Evolutionary conservation across 2,113 vertebrate species (phyloP).

Genomic region (Eretmodus cyanostictus): DNA sequence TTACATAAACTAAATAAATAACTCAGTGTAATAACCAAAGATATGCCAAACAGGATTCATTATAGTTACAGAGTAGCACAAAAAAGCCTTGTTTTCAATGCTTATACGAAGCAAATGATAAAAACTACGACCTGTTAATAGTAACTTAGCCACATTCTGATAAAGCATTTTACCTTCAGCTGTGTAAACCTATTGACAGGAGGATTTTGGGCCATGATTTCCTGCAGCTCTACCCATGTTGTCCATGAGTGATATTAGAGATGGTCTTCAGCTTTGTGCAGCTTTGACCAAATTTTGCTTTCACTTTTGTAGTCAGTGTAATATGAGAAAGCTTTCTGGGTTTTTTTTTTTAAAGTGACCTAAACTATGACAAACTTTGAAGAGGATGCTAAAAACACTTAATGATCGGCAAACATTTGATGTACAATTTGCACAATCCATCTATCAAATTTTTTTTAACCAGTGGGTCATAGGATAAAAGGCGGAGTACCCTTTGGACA

Average conservation of each 20-base stretch:
- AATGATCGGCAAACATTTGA: neutral
- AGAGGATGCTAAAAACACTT: neutral
- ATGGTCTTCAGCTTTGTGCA: neutral
- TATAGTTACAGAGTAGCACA: neutral
- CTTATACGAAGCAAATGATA: neutral
- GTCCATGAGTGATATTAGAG: neutral
- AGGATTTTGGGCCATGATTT: neutral
- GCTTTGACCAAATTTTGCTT: neutral
- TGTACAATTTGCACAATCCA: neutral
- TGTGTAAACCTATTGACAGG: neutral
- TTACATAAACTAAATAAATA: neutral
- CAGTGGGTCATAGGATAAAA: neutral
- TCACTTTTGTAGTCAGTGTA: neutral
- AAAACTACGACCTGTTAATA: neutral
- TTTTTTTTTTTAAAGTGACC: accelerated
- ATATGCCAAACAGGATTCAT: neutral
- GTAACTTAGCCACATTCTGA: neutral
- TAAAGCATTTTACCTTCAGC: neutral
- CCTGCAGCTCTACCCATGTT: neutral
- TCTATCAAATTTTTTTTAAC: neutral
- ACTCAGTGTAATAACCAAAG: neutral
- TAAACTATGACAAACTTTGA: neutral
- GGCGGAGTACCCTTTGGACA: neutral
- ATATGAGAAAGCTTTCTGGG: neutral
- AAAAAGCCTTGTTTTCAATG: neutral